Evolutionary conservation across 2,888 invertebrate genomes (phyloP).

Genomic region (Drosophila mercatorum): DNA sequence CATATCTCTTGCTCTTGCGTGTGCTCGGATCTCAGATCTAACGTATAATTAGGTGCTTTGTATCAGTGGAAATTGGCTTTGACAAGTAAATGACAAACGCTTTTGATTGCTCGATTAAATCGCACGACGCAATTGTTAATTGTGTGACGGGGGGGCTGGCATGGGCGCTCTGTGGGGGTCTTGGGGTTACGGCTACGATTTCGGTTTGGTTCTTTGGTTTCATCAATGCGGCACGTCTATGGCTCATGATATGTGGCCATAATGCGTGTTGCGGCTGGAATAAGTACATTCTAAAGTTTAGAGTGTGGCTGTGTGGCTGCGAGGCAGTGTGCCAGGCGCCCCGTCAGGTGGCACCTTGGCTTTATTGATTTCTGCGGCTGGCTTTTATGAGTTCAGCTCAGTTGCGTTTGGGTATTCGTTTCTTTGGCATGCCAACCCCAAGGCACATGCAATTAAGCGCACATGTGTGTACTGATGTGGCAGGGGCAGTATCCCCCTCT

Average conservation of each 20-base stretch:
- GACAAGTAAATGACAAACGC: slow-evolving; percentile 77
- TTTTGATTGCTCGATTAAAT: slow-evolving; percentile 78
- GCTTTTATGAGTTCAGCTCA: slow-evolving; percentile 71
- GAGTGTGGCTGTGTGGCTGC: slow-evolving; percentile 6
- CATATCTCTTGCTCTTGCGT: neutral
- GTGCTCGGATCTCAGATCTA: slow-evolving; percentile 3
- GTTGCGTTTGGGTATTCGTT: slow-evolving; percentile 35
- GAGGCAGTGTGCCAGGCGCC: neutral
- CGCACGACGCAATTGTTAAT: slow-evolving; percentile 70
- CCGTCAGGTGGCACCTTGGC: slow-evolving; percentile 76
- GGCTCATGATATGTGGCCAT: slow-evolving; percentile 71
- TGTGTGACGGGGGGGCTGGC: slow-evolving; percentile 29
- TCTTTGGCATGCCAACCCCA: slow-evolving; percentile 58
- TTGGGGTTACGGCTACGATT: slow-evolving; percentile 21
- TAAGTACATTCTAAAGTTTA: slow-evolving; percentile 71
- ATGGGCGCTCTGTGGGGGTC: slow-evolving; percentile 1
- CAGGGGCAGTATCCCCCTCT: neutral
- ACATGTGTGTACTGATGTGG: slow-evolving; percentile 69
- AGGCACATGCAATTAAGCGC: slow-evolving; percentile 81
- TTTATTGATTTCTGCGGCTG: slow-evolving; percentile 82
- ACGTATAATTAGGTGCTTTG: slow-evolving; percentile 68
- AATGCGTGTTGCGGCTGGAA: slow-evolving; percentile 72
- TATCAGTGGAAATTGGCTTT: slow-evolving; percentile 68
- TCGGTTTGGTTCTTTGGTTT: slow-evolving; percentile 32
- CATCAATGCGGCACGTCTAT: slow-evolving; percentile 60